Percentiles rank a stretch among this genome's conserved stretches.
Conservation (phyloP, 2,797 vertebrate species). For the Anguilla marmorata region DNA sequence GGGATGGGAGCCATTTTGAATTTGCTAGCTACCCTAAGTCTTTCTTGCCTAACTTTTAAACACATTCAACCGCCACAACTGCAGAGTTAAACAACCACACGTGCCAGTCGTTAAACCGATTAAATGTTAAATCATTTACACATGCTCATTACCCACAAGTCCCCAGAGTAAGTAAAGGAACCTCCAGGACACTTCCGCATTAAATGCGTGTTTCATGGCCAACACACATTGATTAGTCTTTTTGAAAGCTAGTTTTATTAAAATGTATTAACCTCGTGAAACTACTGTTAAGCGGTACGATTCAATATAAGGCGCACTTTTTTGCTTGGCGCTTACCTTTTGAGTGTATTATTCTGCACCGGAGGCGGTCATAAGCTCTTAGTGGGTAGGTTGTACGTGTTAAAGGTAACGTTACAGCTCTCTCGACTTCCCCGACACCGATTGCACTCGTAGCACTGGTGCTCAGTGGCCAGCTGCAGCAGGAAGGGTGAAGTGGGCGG, state of each 20-base stretch:
- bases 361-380: constrained; percentile 35
- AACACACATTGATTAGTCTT: constrained; percentile 44
- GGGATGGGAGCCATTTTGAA: constrained; percentile 57
- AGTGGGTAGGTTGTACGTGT: constrained; percentile 22
- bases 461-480: constrained; percentile 50
- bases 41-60: constrained; percentile 6
- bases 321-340: constrained; percentile 42
- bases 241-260: constrained; percentile 5
- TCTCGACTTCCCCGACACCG: constrained; percentile 44
- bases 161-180: constrained; percentile 27
- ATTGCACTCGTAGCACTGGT: constrained; percentile 43
- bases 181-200: constrained; percentile 54
- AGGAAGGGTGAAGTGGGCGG: constrained; percentile 57
- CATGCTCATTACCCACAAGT: not conserved
- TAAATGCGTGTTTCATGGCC: constrained; percentile 51
- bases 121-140: constrained; percentile 25
- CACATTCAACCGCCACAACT: not conserved
- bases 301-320: not conserved
- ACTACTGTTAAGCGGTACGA: not conserved
- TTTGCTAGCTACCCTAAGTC: constrained; percentile 35
- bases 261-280: constrained; percentile 7
- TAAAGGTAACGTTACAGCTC: constrained; percentile 46
- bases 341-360: constrained; percentile 35
- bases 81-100: not conserved
- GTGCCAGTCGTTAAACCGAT: not conserved